Percentiles rank a stretch among this genome's conserved stretches.
These are phyloP conservation scores for Galeopterus variegatus DNA, from an alignment of 2,113 vertebrate genomes.

Conservation along the genomic window DNA sequence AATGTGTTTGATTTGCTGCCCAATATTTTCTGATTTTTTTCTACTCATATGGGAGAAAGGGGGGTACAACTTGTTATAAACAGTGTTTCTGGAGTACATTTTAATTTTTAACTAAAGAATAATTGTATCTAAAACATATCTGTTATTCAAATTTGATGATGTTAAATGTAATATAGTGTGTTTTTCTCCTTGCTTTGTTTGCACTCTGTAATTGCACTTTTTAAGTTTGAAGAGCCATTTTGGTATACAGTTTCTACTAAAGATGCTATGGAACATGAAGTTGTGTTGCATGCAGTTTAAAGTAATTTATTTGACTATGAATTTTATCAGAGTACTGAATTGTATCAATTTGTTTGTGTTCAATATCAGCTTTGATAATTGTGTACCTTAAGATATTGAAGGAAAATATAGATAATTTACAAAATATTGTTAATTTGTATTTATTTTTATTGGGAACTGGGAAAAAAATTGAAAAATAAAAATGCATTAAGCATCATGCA, in stretches of 20 bases:
- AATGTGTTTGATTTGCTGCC: not conserved
- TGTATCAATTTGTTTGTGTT: slow-evolving; percentile 84
- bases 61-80: not conserved
- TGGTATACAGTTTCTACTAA: slow-evolving; percentile 74
- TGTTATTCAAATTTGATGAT: slow-evolving; percentile 18
- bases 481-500: slow-evolving; percentile 53
- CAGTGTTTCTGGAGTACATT: slow-evolving; percentile 5
- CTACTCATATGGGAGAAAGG: not conserved
- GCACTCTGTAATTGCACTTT: slow-evolving; percentile 78
- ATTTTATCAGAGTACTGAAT: slow-evolving; percentile 81
- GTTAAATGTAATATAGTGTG: not conserved
- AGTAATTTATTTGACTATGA: slow-evolving; percentile 76
- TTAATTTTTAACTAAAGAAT: slow-evolving; percentile 50
- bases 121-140: not conserved
- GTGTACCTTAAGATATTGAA: slow-evolving; percentile 82
- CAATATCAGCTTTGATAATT: slow-evolving; percentile 83
- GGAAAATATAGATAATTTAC: slow-evolving; percentile 67
- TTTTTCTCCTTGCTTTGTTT: slow-evolving; percentile 51
- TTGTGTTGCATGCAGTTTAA: slow-evolving; percentile 64
- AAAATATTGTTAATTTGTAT: slow-evolving; percentile 75
- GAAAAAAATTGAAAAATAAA: slow-evolving; percentile 75
- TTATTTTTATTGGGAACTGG: slow-evolving; percentile 79
- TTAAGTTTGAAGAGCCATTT: slow-evolving; percentile 63
- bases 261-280: slow-evolving; percentile 71
- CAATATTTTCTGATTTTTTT: slow-evolving; percentile 30